Evolutionary conservation across 2,888 invertebrate species (phyloP), one percentile per base, ranked within the genome.

Genomic region (Mesorhabditis spiculigera): DNA sequence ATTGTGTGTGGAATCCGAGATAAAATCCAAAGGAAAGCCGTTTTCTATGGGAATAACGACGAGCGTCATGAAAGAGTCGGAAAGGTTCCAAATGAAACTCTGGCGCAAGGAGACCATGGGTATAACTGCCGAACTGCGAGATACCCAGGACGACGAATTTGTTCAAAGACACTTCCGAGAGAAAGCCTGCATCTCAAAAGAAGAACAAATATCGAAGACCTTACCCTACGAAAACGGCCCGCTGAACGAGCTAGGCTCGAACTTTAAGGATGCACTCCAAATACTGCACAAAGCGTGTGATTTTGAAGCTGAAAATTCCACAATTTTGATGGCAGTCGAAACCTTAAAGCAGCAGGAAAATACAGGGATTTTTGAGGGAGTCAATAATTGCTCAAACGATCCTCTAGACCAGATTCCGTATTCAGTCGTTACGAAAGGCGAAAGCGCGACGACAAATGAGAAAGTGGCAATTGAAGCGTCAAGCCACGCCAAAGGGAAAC

Each of bases 361-460:
- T 10, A 64, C 64, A 43, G 65, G 69, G 5, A 71, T 71, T 44
- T 65, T 69, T 58, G 71, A 71, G 45, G 16, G 8, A 43, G 71
- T 70, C 4, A 43, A n/a, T n/a, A n/a, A n/a, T 28, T 5, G 4
- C 4, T 43, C 42, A 5, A 63, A 42, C 10, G 5, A 8, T 4
- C 28, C 42, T 43, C 5, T 8, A 8, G 70, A 73, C 58, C 71
- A 74, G 41, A 16, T 74, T n/a, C 71, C 73, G 5, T 68, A 74
- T 63, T 69, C 70, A 41, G 43, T 66, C 6, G 74, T 74, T 4
- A 42, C 74, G 16, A 73, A 65, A 5, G 67, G 67, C 8, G 10
- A 50, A 5, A 66, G 67, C 28, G 42, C 64, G 13, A 70, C 81
- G 3, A 83, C 78, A 0, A 83, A 82, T 65, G 58, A 82, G 8